A percentile compares a stretch with the other conserved stretches of the same genome.
Evolutionary conservation across 2,113 vertebrate species (phyloP).

Genomic region (Amphiprion ocellaris): DNA sequence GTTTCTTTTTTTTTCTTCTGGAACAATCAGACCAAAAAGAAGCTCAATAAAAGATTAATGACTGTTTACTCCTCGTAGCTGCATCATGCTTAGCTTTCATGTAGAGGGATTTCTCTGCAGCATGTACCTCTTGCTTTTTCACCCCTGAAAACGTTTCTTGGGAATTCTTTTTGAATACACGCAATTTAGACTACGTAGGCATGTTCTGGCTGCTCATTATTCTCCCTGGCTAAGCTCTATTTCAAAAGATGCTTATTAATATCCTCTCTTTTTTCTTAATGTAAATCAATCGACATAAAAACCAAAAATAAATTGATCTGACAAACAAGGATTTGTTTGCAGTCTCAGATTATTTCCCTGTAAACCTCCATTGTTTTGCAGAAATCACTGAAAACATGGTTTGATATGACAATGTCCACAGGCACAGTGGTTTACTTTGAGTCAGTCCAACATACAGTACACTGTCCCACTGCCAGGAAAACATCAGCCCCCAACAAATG

Average conservation of each 20-base stretch:
- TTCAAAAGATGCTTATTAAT: not conserved
- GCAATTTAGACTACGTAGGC: not conserved
- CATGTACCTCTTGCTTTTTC: not conserved
- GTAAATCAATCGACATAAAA: not conserved
- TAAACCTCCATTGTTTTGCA: not conserved
- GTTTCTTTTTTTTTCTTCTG: not conserved
- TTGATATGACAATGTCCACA: not conserved
- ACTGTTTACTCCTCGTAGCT: slow-evolving; percentile 22
- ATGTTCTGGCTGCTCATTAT: not conserved
- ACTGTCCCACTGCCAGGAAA: not conserved
- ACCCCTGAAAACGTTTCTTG: not conserved
- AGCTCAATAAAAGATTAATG: slow-evolving; percentile 48
- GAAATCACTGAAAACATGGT: not conserved
- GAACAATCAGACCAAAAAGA: not conserved
- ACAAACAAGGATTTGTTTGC: not conserved
- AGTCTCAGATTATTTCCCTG: not conserved
- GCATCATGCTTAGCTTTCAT: not conserved
- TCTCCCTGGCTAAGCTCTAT: not conserved
- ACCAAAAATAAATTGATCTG: not conserved
- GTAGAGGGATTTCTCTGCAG: not conserved
- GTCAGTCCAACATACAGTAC: not conserved
- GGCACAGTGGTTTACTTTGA: not conserved
- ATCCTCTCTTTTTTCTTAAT: not conserved
- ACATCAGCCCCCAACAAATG: too few species aligned
- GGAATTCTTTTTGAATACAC: not conserved